Evolutionary conservation across 2,888 invertebrate genomes (phyloP), one percentile per base, ranked within the genome.

Genomic region (Brachyopa scutellaris): DNA sequence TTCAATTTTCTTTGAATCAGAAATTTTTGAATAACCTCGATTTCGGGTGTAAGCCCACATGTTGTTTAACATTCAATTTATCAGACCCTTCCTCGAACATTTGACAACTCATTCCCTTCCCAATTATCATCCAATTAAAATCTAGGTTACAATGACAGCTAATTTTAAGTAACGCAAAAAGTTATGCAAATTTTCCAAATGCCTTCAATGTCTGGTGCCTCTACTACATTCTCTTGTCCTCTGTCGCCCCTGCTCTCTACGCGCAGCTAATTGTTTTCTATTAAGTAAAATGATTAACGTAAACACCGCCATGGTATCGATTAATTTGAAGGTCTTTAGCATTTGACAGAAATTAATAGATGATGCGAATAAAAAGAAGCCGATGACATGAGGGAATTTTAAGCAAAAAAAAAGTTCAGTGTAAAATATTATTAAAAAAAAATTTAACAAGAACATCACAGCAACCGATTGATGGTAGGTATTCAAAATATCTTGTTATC

Each of bases 261-360:
- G 19, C 0, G 1, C 11, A 29, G 5, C 13, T 47, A 19, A 59
- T 59, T 61, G 29, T 31, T 38, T 70, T 49, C 51, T 15, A 21
- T 42, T 61, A 61, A 51, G 31, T 51, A 31, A 51, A 40, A 17
- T 40, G 59, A 70, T 70, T 51, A 51, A 47, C 38, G 31, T 23
- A 31, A 40, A 17, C 23, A 8, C 23, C 17, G 17, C 29, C 49
- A 40, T 29, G 26, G 21, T 40, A 21, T 51, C 59, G 40, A 70
- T 70, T 70, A 70, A 70, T 70, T 40, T 61, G 51, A 59, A 70
- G 49, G 70, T 61, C 61, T 61, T 70, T 33, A 70, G 21, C 13
- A 53, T n/a, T 31, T 70, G 70, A 49, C 61, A 70, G 21, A 17
- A 59, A 31, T 59, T 51, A 70, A 61, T 61, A 40, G 59, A 61